phyloP scores from a whole-genome alignment of 2,797 vertebrate genomes.

The Lepilemur septentrionalis region DNA sequence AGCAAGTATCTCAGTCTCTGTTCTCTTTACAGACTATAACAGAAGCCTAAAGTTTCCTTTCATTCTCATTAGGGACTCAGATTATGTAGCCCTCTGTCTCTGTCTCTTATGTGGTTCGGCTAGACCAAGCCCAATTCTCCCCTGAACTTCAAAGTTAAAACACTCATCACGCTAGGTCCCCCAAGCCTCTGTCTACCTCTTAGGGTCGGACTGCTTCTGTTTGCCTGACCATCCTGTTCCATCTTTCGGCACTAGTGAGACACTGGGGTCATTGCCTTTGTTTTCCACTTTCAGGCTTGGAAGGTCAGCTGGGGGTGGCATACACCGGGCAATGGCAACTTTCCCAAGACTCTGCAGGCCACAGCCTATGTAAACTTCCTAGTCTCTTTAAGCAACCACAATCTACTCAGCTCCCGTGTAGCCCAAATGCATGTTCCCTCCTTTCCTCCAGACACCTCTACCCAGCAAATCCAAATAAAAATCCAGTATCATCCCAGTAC shows the following conservation, averaged over 20 bases:
- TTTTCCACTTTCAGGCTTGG: conserved; percentile 99
- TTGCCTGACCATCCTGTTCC: conserved; percentile 99
- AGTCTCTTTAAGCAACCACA: neutral
- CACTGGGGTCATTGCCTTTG: conserved; percentile 99
- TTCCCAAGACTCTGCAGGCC: conserved; percentile 99
- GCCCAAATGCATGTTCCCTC: neutral
- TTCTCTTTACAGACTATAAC: neutral
- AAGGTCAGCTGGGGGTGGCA: conserved; percentile 97
- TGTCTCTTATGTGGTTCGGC: neutral
- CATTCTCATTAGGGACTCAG: neutral
- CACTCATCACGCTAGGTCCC: neutral
- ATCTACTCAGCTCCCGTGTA: neutral
- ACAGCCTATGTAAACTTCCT: conserved; percentile 81
- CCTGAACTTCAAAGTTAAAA: neutral
- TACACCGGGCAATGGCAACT: conserved; percentile 97
- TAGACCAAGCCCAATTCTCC: neutral
- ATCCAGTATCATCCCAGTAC: neutral
- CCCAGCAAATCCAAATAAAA: conserved; percentile 37
- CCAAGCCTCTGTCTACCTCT: conserved; percentile 86
- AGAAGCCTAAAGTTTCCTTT: neutral
- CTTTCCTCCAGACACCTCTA: neutral
- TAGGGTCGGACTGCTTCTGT: conserved; percentile 96
- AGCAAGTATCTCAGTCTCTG: conserved; percentile 40
- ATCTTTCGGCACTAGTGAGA: conserved; percentile 97
- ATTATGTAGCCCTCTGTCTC: neutral